Conservation (phyloP, 1,140 invertebrate species). For the Drosophila ananassae region DNA sequence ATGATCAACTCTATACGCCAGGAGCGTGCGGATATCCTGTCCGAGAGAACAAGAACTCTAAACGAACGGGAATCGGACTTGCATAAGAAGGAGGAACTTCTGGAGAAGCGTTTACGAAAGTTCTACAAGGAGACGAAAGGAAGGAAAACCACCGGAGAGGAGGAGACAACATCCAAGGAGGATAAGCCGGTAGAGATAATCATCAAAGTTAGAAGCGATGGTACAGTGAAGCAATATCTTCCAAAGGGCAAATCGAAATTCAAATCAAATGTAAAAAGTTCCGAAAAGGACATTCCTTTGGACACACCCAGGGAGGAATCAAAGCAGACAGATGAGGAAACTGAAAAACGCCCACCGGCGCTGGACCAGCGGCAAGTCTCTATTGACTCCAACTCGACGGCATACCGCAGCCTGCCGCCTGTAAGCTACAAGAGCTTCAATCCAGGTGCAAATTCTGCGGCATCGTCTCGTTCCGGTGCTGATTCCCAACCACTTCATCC, state of each 20-base stretch:
- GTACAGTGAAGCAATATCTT: conserved; percentile 54
- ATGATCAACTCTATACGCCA: conserved; percentile 65
- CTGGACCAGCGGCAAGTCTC: conserved; percentile 58
- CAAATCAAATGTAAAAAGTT: conserved; percentile 4
- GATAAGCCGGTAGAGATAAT: conserved; percentile 71
- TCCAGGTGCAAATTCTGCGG: neutral
- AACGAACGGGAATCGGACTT: conserved; percentile 56
- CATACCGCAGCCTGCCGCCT: conserved; percentile 70
- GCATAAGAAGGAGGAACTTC: conserved; percentile 67
- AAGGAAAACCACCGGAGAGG: conserved; percentile 1
- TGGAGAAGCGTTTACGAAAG: conserved; percentile 59
- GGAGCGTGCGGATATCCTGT: conserved; percentile 58
- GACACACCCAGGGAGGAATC: neutral
- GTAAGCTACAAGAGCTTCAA: conserved; percentile 47
- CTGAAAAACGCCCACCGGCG: neutral
- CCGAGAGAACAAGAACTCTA: conserved; percentile 24
- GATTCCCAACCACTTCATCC: conserved; percentile 55
- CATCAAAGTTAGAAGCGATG: conserved; percentile 71
- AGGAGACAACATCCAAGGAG: neutral
- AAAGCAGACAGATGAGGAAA: neutral
- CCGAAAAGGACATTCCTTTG: conserved; percentile 4
- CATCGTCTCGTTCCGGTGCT: neutral
- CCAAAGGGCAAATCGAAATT: conserved; percentile 10
- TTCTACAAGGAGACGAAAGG: conserved; percentile 55
- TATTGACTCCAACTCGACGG: conserved; percentile 75